phyloP scores from a whole-genome alignment of 1,140 invertebrate species.

The Drosophila persimilis region DNA sequence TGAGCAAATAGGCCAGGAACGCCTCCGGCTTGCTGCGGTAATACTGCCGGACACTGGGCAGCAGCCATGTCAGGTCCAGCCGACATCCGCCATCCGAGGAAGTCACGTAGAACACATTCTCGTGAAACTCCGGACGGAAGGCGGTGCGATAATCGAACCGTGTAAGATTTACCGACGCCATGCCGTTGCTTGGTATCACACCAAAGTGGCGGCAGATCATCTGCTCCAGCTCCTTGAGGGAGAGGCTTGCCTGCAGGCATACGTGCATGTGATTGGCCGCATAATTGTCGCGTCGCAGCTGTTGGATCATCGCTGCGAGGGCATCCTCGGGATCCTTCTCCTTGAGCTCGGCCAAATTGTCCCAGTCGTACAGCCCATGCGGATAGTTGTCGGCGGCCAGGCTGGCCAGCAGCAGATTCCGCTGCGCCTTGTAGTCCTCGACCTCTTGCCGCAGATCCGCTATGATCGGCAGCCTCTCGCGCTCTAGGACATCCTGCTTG shows the following conservation, averaged over 20 bases:
- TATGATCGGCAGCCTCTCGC: slow-evolving; percentile 95
- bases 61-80: slow-evolving; percentile 90
- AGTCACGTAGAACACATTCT: slow-evolving; percentile 89
- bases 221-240: slow-evolving; percentile 89
- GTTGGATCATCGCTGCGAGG: slow-evolving; percentile 87
- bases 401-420: slow-evolving; percentile 88
- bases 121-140: slow-evolving; percentile 88
- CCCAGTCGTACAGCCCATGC: slow-evolving; percentile 93
- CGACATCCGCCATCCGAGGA: slow-evolving; percentile 88
- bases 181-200: slow-evolving; percentile 86
- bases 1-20: slow-evolving; percentile 92
- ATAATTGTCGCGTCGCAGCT: slow-evolving; percentile 93
- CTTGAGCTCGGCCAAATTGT: slow-evolving; percentile 90
- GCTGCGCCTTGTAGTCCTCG: slow-evolving; percentile 69
- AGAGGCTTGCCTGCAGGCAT: slow-evolving; percentile 90
- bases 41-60: slow-evolving; percentile 87
- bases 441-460: slow-evolving; percentile 85
- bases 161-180: slow-evolving; percentile 86
- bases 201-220: slow-evolving; percentile 86
- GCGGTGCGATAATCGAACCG: slow-evolving; percentile 82
- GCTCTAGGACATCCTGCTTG: slow-evolving; percentile 92
- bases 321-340: slow-evolving; percentile 87
- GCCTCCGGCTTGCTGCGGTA: slow-evolving; percentile 91
- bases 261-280: slow-evolving; percentile 95
- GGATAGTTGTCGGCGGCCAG: slow-evolving; percentile 89